Conservation (phyloP, 2,113 vertebrate species). For the Xenopus laevis region DNA sequence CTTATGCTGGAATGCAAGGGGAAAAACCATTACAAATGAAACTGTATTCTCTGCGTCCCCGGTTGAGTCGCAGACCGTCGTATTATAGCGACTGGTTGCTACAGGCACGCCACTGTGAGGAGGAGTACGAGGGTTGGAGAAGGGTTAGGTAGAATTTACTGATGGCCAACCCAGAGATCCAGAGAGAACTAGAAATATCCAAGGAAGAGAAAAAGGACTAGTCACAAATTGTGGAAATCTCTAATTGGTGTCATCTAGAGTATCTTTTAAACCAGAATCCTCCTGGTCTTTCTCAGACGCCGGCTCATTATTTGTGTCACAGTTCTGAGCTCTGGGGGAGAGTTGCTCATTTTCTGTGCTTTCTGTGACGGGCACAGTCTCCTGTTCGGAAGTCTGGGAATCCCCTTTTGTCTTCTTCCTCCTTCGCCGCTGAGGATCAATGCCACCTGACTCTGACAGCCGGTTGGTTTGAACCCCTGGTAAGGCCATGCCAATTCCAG, state of each 20-base stretch:
- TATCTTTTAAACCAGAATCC: constrained; percentile 50
- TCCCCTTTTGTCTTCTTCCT: constrained; percentile 83
- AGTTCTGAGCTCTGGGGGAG: constrained; percentile 59
- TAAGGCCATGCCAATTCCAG: constrained; percentile 88
- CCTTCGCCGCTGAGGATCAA: constrained; percentile 84
- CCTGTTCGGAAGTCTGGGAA: constrained; percentile 52
- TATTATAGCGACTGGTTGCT: constrained; percentile 6
- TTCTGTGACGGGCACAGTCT: constrained; percentile 56
- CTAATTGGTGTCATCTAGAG: constrained; percentile 60
- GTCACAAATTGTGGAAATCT: constrained; percentile 70
- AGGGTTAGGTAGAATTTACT: constrained; percentile 33
- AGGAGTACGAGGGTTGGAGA: not conserved
- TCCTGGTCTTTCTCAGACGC: constrained; percentile 53
- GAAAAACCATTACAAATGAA: not conserved
- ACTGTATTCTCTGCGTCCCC: constrained; percentile 6
- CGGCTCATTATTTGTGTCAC: constrained; percentile 37
- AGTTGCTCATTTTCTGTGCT: constrained; percentile 48
- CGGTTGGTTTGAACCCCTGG: constrained; percentile 75
- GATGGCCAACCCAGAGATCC: constrained; percentile 28
- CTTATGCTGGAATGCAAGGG: constrained; percentile 24
- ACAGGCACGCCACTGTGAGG: constrained; percentile 20
- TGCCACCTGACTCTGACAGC: constrained; percentile 58
- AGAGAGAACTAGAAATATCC: constrained; percentile 70
- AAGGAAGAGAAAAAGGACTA: constrained; percentile 78
- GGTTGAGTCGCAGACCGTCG: not conserved